Evolutionary conservation across 1,140 invertebrate species (phyloP), one percentile per base, ranked within the genome.

Genomic region (Drosophila nigrodunni): DNA sequence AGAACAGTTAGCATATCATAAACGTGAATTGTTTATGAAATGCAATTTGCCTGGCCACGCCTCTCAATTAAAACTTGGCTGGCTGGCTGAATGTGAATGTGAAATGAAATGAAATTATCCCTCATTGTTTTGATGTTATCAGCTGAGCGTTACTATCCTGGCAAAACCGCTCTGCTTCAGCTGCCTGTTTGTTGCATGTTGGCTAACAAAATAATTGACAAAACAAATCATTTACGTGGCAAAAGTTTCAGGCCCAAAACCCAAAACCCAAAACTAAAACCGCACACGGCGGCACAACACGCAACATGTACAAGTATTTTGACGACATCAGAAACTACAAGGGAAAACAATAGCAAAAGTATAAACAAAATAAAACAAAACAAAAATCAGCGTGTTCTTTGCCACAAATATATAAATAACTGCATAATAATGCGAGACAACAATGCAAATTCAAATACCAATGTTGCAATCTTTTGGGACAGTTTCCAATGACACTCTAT

Each of bases 131-230:
- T 91, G 88, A 91, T 91, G 82, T 91, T 91, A 91, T 91, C 88
- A 81, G 75, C 76, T 71, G 80, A 52, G 79, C 69, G 49, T 49
- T 43, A 11, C 46, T 49, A 21, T 34, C 61, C 34, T 34, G 3
- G 4, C 25, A 30, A 30, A 30, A 30, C 34, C 13, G 18, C 2
- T 39, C 52, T 41, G 59, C 47, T 62, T 65, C 43, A 35, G 34
- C 43, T 35, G 50, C 52, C 43, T 49, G 10, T 61, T 44, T 89
- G 78, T 90, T 91, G 88, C 81, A 85, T 85, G 81, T 74, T 74
- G 57, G 80, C 88, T 91, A 91, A 91, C 88, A 81, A 80, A 91
- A 91, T 91, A 91, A 91, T 91, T 91, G 88, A 91, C 88, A 91
- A 91, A 91, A 91, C 88, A 91, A 91, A 91, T 91, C 83, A 80